phyloP scores from a whole-genome alignment of 2,113 vertebrate species.

The Anas platyrhynchos region DNA sequence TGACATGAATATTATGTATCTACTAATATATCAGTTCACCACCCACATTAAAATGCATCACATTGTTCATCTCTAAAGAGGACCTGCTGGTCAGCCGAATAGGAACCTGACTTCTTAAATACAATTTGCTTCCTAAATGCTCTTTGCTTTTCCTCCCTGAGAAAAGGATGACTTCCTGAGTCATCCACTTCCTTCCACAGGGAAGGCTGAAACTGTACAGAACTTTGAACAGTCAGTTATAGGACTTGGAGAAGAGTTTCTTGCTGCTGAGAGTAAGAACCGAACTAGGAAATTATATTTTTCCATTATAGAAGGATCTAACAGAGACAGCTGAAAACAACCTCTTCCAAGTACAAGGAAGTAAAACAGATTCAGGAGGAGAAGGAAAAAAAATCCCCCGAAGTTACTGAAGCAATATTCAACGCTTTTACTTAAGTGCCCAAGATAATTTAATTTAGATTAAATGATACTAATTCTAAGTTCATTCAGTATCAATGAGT shows the following conservation, averaged over 20 bases:
- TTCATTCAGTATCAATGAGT: background rate
- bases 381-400: fast-evolving
- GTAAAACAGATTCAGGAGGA: background rate
- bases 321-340: background rate
- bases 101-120: background rate
- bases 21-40: background rate
- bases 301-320: background rate
- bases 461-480: background rate
- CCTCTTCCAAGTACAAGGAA: background rate
- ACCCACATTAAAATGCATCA: background rate
- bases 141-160: background rate
- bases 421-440: background rate
- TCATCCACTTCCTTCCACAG: background rate
- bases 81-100: background rate
- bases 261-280: fast-evolving
- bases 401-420: background rate
- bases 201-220: background rate
- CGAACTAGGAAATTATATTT: background rate
- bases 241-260: background rate
- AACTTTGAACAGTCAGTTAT: background rate
- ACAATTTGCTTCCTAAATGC: background rate
- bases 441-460: background rate
- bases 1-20: background rate
- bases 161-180: too few relatives aligned
- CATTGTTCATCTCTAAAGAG: background rate